Percentiles rank a stretch among this genome's conserved stretches.
Conservation (phyloP, 2,888 invertebrate species). For the Adela reaumurella region DNA sequence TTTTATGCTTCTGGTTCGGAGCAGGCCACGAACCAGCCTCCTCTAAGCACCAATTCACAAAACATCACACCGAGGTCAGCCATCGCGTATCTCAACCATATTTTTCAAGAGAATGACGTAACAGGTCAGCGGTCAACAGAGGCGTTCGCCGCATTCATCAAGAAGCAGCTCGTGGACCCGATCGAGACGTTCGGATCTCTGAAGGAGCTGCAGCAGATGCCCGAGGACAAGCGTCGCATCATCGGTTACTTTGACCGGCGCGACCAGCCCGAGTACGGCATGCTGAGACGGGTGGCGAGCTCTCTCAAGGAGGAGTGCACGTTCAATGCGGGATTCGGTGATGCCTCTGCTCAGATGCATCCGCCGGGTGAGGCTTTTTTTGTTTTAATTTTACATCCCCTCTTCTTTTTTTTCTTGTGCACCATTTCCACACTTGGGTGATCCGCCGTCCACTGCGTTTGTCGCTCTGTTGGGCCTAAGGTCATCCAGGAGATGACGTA, state of each 20-base stretch:
- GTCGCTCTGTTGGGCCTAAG: too few species aligned
- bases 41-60: too few species aligned
- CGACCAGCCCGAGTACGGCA: constrained; percentile 76
- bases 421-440: too few species aligned
- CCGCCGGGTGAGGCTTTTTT: constrained; percentile 60
- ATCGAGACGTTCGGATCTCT: constrained; percentile 72
- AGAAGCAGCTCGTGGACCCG: constrained; percentile 84
- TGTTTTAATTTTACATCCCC: too few species aligned
- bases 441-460: too few species aligned
- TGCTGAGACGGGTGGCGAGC: constrained; percentile 76
- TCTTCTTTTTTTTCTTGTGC: too few species aligned
- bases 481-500: too few species aligned
- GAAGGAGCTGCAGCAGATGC: constrained; percentile 69
- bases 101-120: too few species aligned
- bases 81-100: too few species aligned
- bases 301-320: constrained; percentile 93
- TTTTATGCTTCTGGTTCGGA: too few species aligned
- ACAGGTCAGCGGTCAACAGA: constrained; percentile 80
- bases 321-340: constrained; percentile 90
- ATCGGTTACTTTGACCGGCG: constrained; percentile 87
- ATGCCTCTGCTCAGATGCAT: constrained; percentile 78
- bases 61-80: too few species aligned
- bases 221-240: constrained; percentile 79
- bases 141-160: constrained; percentile 84
- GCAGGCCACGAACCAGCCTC: too few species aligned